These are phyloP conservation scores for Platanista minor DNA, from an alignment of 2,113 vertebrate genomes.

Conservation along the genomic window DNA sequence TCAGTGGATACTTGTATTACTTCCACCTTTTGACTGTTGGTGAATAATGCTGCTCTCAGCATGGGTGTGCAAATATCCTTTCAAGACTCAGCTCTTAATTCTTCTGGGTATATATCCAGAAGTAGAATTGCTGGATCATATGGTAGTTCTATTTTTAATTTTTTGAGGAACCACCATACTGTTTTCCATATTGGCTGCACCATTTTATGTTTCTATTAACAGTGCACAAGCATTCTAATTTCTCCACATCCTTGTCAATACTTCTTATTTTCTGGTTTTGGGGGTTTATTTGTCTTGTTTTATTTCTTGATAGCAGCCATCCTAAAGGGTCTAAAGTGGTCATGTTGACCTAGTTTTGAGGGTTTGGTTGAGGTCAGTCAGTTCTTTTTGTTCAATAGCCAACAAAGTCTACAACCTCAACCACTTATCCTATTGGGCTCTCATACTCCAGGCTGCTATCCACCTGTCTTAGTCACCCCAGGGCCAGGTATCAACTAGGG, in stretches of 20 bases:
- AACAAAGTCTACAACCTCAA: background rate
- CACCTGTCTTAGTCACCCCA: background rate
- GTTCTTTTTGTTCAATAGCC: background rate
- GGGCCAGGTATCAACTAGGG: background rate
- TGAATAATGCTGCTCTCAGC: background rate
- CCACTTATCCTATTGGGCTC: background rate
- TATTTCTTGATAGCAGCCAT: background rate
- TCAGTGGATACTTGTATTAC: background rate
- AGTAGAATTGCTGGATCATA: background rate
- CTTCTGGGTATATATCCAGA: background rate
- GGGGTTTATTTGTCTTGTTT: background rate
- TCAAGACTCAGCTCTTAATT: background rate
- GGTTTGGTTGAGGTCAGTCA: background rate
- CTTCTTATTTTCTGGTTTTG: background rate
- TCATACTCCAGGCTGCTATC: background rate
- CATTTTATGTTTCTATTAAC: background rate
- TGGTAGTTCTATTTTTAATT: background rate
- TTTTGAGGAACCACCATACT: background rate
- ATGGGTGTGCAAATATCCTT: background rate
- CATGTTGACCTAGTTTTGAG: background rate
- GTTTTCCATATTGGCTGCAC: background rate
- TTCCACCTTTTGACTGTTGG: background rate
- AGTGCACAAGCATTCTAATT: background rate
- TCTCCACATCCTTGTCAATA: background rate
- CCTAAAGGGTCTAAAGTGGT: background rate